phyloP scores from a whole-genome alignment of 2,797 vertebrate species.

The Aphelocoma californica region DNA sequence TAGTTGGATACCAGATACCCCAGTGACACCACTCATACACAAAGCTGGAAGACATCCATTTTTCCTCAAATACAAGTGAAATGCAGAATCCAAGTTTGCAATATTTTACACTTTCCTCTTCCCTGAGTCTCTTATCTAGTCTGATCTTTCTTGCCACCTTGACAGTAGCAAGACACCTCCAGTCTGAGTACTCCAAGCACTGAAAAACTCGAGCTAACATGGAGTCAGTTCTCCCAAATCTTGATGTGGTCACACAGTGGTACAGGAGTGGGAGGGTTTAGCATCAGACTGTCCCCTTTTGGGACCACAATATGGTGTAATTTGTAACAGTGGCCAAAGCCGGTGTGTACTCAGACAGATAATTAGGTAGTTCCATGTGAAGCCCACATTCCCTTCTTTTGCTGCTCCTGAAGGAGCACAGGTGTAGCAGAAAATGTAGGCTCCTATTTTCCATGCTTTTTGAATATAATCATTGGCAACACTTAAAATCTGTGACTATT shows the following conservation, averaged over 20 bases:
- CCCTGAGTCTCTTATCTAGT: not conserved
- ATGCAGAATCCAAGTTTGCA: not conserved
- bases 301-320: not conserved
- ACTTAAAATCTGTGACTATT: conserved; percentile 29
- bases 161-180: not conserved
- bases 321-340: not conserved
- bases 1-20: not conserved
- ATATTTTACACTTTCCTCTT: not conserved
- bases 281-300: not conserved
- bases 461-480: not conserved
- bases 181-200: not conserved
- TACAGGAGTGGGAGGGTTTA: not conserved
- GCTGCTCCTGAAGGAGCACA: not conserved
- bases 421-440: not conserved
- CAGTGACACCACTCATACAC: not conserved
- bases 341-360: not conserved
- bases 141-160: not conserved
- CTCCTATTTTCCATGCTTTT: not conserved
- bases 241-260: not conserved
- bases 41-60: not conserved
- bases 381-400: not conserved
- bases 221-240: not conserved
- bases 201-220: rapidly evolving
- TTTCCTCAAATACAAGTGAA: not conserved
- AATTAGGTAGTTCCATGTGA: not conserved